These are phyloP conservation scores for Conus betulinus DNA, from an alignment of 1,140 invertebrate species.

Conservation along the genomic window DNA sequence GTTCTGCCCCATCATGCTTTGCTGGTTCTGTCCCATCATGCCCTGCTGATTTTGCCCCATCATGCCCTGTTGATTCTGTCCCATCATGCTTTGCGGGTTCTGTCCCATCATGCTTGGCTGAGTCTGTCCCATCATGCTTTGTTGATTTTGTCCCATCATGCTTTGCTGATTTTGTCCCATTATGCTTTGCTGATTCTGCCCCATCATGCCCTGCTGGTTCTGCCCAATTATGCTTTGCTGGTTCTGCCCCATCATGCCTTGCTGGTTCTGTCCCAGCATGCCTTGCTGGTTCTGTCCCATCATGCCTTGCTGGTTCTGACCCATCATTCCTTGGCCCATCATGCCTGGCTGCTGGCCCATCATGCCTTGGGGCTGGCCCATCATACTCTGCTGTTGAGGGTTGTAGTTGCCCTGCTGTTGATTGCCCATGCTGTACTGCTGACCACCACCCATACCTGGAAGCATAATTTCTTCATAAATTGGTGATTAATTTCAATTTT, in stretches of 20 bases:
- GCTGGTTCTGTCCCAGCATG: constrained; percentile 53
- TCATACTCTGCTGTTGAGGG: constrained; percentile 34
- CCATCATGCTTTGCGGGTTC: constrained; percentile 26
- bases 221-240: constrained; percentile 32
- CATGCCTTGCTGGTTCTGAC: constrained; percentile 27
- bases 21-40: constrained; percentile 56
- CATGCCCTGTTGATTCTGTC: constrained; percentile 2
- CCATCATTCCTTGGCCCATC: constrained; percentile 35
- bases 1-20: constrained; percentile 47
- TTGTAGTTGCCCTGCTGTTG: constrained; percentile 36
- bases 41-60: constrained; percentile 43
- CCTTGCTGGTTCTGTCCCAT: constrained; percentile 40
- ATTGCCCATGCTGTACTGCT: constrained; percentile 48
- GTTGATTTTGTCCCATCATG: constrained; percentile 28
- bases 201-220: constrained; percentile 26
- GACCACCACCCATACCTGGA: constrained; percentile 20
- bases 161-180: constrained; percentile 28
- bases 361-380: constrained; percentile 46
- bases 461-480: background rate
- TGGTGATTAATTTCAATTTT: no score
- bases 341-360: constrained; percentile 28
- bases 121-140: constrained; percentile 40
- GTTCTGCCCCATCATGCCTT: constrained; percentile 34
- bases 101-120: constrained; percentile 43
- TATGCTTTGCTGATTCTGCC: constrained; percentile 22